Evolutionary conservation across 2,113 vertebrate genomes (phyloP), one percentile per base, ranked within the genome.

Genomic region (Prionailurus bengalensis): DNA sequence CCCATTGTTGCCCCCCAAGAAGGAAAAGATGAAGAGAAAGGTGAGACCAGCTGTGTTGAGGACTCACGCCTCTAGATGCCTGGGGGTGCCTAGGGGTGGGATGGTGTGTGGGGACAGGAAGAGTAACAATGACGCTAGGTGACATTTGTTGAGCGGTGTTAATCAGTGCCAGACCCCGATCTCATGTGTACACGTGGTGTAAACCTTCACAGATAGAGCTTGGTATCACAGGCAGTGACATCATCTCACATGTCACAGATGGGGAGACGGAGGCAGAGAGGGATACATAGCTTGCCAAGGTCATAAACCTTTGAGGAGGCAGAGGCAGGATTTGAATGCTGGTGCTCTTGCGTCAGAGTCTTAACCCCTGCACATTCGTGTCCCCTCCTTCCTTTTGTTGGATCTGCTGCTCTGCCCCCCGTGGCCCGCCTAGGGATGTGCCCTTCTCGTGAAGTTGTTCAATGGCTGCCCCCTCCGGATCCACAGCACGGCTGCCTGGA

Each of bases 401-500:
- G 65, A n/a, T 79, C 36, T 65, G 23, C 78, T 55, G 48, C 42
- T 79, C 39, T 14, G 15, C 16, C 70, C 21, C 7, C 7, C 2
- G 2, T 16, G 71, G 31, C n/a, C 63, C 10, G 17, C 65, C 21
- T 98, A 99, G 99, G 98, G 99, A 36, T 97, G 97, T 45, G 66
- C 97, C 45, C 98, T 98, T 83, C 99, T 99, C 17, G 99, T 99
- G 86, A 99, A 99, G 97, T 97, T 99, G 36, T 99, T 99, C 97
- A 99, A 99, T 0, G 99, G 99, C 91, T 99, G 99, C 83, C 99
- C 99, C 25, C 98, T 99, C 31, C 99, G 98, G 96, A 98, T 99
- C 89, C 99, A 99, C 96, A 99, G 99, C 55, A 99, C 99, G 0
- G 99, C 99, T 0, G 97, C 98, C 39, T 99, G 99, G 99, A 99